Percentiles rank a stretch among this genome's conserved stretches.
phyloP scores from a whole-genome alignment of 2,797 vertebrate genomes.

The Sebastes hubbsi region DNA sequence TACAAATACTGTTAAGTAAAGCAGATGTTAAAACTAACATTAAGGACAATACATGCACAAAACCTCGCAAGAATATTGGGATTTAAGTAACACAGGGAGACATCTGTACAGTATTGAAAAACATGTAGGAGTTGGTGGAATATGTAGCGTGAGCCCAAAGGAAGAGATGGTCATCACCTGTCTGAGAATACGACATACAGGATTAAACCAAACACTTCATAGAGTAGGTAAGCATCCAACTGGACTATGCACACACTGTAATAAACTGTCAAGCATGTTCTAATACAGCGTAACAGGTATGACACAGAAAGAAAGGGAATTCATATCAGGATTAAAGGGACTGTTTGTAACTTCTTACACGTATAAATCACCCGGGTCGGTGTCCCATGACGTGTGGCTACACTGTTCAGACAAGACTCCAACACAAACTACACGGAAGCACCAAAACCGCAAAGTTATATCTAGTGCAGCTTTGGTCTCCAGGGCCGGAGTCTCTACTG shows the following conservation, averaged over 20 bases:
- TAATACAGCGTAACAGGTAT: background rate
- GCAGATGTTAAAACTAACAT: no score
- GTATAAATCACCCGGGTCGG: no score
- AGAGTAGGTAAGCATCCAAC: background rate
- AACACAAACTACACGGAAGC: no score
- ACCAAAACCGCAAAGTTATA: no score
- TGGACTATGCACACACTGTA: background rate
- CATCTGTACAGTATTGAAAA: background rate
- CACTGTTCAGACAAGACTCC: no score
- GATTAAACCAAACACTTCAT: no score
- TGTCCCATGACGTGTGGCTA: no score
- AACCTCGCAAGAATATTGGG: no score
- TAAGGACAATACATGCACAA: no score
- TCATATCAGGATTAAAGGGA: background rate
- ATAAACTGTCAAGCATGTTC: background rate
- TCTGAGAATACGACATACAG: background rate
- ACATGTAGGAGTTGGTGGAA: background rate
- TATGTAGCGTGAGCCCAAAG: background rate
- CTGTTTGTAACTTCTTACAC: no score
- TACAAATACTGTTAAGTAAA: no score
- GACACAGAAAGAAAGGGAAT: background rate
- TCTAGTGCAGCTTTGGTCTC: no score
- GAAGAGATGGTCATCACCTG: background rate
- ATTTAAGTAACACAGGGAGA: background rate
- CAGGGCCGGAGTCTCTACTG: accelerated